These are phyloP conservation scores for Takifugu flavidus DNA, from an alignment of 2,113 vertebrate species.

Conservation along the genomic window DNA sequence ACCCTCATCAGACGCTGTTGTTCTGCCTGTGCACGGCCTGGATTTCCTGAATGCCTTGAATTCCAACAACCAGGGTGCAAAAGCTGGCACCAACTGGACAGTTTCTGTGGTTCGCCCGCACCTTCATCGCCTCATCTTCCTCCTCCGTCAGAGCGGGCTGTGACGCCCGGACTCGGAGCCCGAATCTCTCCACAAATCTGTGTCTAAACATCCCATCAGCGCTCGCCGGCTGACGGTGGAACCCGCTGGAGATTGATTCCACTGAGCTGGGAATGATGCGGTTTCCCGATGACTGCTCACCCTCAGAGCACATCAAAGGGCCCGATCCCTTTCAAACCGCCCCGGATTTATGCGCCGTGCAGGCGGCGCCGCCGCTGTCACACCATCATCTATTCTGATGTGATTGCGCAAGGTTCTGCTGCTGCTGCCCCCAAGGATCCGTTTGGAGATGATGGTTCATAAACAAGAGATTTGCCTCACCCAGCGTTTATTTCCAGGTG, in stretches of 20 bases:
- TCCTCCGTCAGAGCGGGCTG: too few species aligned
- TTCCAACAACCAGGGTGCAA: too few species aligned
- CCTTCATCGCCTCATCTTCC: too few species aligned
- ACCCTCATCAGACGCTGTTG: too few species aligned
- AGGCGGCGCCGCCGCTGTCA: background rate
- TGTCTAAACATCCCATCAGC: too few species aligned
- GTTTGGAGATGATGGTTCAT: slow-evolving; percentile 1
- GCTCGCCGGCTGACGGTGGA: too few species aligned
- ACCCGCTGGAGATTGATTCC: background rate
- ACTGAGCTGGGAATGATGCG: slow-evolving; percentile 24
- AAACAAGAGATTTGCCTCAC: slow-evolving; percentile 7
- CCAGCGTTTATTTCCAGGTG: slow-evolving; percentile 10
- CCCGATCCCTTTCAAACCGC: slow-evolving; percentile 33
- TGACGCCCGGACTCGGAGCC: too few species aligned
- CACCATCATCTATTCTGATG: slow-evolving; percentile 14
- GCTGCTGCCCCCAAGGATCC: slow-evolving; percentile 22
- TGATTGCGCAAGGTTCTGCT: slow-evolving; percentile 21
- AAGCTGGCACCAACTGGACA: too few species aligned
- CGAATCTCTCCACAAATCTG: too few species aligned
- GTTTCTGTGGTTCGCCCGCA: too few species aligned
- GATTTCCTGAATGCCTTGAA: too few species aligned
- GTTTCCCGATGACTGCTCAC: slow-evolving; percentile 22
- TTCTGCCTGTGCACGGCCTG: too few species aligned
- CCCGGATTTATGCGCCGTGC: slow-evolving; percentile 7
- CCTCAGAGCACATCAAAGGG: slow-evolving; percentile 34